Evolutionary conservation across 2,888 invertebrate genomes (phyloP).

Genomic region (Stenchaetothrips biformis): DNA sequence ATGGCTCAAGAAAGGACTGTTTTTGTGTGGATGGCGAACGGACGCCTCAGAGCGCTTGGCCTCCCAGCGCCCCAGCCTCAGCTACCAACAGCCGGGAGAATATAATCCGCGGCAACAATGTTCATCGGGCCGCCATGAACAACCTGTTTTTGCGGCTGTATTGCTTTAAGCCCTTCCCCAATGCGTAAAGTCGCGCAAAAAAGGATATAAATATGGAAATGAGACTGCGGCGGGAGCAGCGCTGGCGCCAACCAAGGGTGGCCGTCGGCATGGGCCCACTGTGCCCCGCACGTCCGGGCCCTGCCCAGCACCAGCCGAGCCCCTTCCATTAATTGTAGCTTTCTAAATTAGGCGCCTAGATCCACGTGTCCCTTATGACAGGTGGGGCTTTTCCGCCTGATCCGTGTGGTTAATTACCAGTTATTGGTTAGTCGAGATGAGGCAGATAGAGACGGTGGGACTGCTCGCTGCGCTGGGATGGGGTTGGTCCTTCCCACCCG

Average conservation of each 20-base stretch:
- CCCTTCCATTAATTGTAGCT: slow-evolving; percentile 16
- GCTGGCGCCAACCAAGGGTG: not conserved
- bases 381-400: slow-evolving; percentile 22
- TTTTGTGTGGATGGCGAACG: too few relatives aligned
- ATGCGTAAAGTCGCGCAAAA: not conserved
- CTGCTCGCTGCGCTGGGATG: not conserved
- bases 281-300: not conserved
- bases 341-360: not conserved
- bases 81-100: too few relatives aligned
- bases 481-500: not conserved
- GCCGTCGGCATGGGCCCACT: not conserved
- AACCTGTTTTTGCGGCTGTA: too few relatives aligned
- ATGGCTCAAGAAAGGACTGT: too few relatives aligned
- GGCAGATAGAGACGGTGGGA: not conserved
- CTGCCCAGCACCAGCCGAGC: not conserved
- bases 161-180: too few relatives aligned
- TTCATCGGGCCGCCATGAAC: too few relatives aligned
- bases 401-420: slow-evolving; percentile 10
- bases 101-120: too few relatives aligned
- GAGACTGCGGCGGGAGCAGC: not conserved
- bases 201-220: slow-evolving; percentile 17
- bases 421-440: slow-evolving; percentile 23
- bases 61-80: too few relatives aligned
- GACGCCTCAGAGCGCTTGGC: too few relatives aligned
- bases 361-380: slow-evolving; percentile 16